Base-by-base conservation (phyloP, 2,888 invertebrate genomes). In the Frankliniella fusca region DNA sequence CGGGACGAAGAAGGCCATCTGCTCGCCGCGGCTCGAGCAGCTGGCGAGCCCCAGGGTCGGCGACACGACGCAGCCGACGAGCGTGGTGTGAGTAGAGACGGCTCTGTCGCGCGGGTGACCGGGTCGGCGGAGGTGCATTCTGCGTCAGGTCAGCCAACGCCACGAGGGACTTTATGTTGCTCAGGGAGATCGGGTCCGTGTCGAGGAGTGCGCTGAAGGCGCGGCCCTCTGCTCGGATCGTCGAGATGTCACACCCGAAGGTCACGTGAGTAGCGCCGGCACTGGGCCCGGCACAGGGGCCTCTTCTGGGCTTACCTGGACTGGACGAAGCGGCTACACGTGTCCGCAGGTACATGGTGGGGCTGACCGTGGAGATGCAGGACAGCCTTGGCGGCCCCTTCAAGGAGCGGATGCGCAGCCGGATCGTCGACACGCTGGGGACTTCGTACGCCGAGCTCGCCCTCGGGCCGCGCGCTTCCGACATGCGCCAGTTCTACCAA, bases 401-500 rank as follows among this genome's bases (percentile, higher is more conserved):
- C 70, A 76, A 27, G 70, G 70, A 76, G 70, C 70, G 70, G 23
- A 76, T 76, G 70, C 70, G 70, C 23, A 76, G 8, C 27, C 23
- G 70, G 10, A 76, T 76, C 27, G 70, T 76, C 23, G 70, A 76
- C 70, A 76, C 70, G 70, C 70, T 76, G 70, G 70, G 70, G 70
- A 76, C 70, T n/a, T 76, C 70, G 70, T 76, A 76, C 70, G 70
- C 70, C 27, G 70, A 76, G 70, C 70, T 76, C 70, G 23, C 70
- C 70, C 70, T 76, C 23, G 70, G 70, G 27, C 70, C 70, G 70
- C 70, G 70, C 70, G 70, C 70, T 27, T 76, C 70, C 70, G 70
- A 76, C 27, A 76, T 76, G 70, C 70, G 70, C 70, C 70, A 76
- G 27, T 76, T 76, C 70, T 76, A 76, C 70, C 70, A 76, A 23